These are phyloP conservation scores for Drosophila triauraria DNA, from an alignment of 1,140 invertebrate species.

Conservation along the genomic window DNA sequence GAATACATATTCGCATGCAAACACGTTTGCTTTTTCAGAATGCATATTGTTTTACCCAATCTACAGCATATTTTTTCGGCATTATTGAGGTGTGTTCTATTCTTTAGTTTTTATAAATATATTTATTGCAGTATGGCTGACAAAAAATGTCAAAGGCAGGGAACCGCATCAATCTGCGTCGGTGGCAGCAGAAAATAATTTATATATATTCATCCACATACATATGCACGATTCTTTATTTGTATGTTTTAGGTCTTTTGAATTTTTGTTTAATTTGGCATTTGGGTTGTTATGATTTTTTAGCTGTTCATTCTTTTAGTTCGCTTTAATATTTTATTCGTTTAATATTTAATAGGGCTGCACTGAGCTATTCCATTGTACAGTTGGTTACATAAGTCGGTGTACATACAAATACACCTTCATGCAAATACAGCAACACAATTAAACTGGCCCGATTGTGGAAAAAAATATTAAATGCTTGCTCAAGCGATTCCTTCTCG, in stretches of 20 bases:
- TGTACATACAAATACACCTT: constrained; percentile 34
- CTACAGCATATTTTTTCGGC: constrained; percentile 15
- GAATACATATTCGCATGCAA: constrained; percentile 3
- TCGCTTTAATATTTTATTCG: constrained; percentile 73
- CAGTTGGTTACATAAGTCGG: constrained; percentile 69
- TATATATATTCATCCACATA: constrained; percentile 27
- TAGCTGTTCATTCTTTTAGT: constrained; percentile 56
- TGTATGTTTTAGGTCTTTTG: constrained; percentile 49
- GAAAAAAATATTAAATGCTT: constrained; percentile 45
- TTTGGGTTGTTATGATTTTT: constrained; percentile 70
- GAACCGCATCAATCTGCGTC: constrained; percentile 69
- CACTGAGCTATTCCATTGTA: constrained; percentile 42
- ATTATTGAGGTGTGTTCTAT: constrained; percentile 27
- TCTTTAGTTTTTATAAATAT: constrained; percentile 68
- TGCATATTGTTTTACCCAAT: constrained; percentile 21
- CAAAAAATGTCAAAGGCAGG: constrained; percentile 71
- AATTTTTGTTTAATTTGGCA: constrained; percentile 72
- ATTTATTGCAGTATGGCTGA: constrained; percentile 53
- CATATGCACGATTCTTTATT: constrained; percentile 17
- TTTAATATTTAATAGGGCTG: constrained; percentile 70
- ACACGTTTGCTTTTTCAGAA: constrained; percentile 12
- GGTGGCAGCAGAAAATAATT: constrained; percentile 40
- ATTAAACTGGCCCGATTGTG: constrained; percentile 41
- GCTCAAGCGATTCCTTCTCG: constrained; percentile 36
- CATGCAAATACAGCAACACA: constrained; percentile 33